Evolutionary conservation across 1,140 invertebrate species (phyloP), one percentile per base, ranked within the genome.

Genomic region (Drosophila tropicalis): DNA sequence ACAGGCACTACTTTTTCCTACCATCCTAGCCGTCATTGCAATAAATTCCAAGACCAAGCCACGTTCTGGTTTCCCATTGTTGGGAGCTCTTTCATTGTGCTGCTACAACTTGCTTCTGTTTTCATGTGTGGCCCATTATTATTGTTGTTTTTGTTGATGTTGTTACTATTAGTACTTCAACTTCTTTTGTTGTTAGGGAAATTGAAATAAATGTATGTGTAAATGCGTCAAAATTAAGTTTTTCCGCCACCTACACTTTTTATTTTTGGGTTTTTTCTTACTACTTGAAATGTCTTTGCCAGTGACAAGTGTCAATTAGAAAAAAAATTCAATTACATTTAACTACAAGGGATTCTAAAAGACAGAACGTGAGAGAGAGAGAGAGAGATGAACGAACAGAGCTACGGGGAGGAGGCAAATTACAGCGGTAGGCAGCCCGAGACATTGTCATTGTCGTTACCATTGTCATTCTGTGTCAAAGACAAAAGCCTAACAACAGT

Each of bases 201-300:
- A 90, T 90, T 90, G 87, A 90, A 90, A 90, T 90, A 90, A 90
- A 90, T 90, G 86, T 90, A 72, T 81, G 87, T 90, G 86, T 90
- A 90, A 90, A 90, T 90, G 87, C 86, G 87, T 90, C 82, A 90
- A 90, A 90, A 90, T 90, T 85, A 90, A 90, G 87, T 90, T 83
- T 76, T 76, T 75, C 72, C 67, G 75, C 57, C 36, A 13, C 10
- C 36, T 39, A 39, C 75, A 67, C 39, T 17, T 2, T 39, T 22
- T 12, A 6, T 58, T 15, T 57, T n/a, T 15, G 7, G 40, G 29
- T 62, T 13, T 51, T 75, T 68, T 75, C 9, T 10, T 51, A 51
- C 44, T 22, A 22, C 62, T 73, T 62, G 78, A 89, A 89, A 89
- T 89, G 84, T 84, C 81, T 77, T 84, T 89, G 70, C 77, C 81